phyloP scores from a whole-genome alignment of 2,888 invertebrate genomes.

The Schizotus pectinicornis region DNA sequence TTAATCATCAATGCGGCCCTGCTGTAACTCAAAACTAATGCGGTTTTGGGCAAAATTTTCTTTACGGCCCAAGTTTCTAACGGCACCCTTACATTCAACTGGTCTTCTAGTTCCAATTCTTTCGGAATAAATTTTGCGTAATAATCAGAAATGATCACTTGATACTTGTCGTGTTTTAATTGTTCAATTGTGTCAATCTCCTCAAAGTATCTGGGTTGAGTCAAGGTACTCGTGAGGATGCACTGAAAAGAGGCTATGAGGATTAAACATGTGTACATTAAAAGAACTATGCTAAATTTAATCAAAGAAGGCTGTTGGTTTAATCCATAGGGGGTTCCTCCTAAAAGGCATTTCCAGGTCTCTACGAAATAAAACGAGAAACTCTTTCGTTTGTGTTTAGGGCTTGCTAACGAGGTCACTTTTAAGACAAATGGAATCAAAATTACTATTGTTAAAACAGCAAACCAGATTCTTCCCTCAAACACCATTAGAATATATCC shows the following conservation, averaged over 20 bases:
- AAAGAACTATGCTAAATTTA: not conserved
- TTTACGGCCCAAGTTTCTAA: not conserved
- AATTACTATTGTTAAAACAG: not conserved
- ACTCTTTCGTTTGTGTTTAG: not conserved
- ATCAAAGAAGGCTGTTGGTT: not conserved
- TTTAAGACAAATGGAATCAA: conserved; percentile 1
- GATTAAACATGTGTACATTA: conserved; percentile 10
- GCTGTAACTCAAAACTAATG: conserved; percentile 1
- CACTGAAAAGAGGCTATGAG: conserved; percentile 7
- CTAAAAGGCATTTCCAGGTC: conserved; percentile 6
- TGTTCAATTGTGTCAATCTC: conserved; percentile 7
- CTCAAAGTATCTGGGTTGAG: conserved; percentile 3
- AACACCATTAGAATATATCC: conserved; percentile 4
- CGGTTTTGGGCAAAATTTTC: not conserved
- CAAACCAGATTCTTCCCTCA: not conserved
- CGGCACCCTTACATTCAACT: not conserved
- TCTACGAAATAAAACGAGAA: not conserved
- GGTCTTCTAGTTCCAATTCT: not conserved
- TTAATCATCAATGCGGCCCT: not conserved
- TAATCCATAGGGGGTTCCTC: not conserved
- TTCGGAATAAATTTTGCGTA: not conserved
- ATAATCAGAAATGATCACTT: conserved; percentile 6
- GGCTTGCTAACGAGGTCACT: not conserved
- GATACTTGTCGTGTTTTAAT: not conserved
- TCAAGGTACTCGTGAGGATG: conserved; percentile 3